These are phyloP conservation scores for Torymus texanus DNA, from an alignment of 2,888 invertebrate genomes.

Conservation along the genomic window DNA sequence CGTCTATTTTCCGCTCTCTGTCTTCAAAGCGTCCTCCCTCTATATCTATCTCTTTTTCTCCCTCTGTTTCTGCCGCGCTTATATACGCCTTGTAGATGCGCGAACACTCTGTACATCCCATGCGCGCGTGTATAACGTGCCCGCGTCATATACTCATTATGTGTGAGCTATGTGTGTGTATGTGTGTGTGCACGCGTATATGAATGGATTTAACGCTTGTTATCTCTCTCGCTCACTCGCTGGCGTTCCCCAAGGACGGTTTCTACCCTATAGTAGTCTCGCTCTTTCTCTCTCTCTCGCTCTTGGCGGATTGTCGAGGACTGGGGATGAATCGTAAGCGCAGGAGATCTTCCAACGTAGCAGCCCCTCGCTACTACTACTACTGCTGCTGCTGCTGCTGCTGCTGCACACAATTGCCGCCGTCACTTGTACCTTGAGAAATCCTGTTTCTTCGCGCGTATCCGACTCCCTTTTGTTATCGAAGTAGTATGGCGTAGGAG, in stretches of 20 bases:
- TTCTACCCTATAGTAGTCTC: background rate
- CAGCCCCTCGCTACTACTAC: background rate
- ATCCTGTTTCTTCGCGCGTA: slow-evolving; percentile 27
- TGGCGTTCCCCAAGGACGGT: slow-evolving; percentile 17
- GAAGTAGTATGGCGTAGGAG: background rate
- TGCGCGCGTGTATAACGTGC: no score
- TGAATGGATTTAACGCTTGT: slow-evolving; percentile 8
- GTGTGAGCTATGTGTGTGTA: background rate
- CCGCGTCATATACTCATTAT: no score
- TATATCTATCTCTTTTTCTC: slow-evolving; percentile 9
- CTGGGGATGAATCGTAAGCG: slow-evolving; percentile 45
- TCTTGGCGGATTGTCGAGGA: slow-evolving; percentile 13
- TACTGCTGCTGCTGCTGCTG: no score
- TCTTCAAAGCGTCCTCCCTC: background rate
- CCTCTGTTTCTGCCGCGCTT: no score
- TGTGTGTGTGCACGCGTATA: background rate
- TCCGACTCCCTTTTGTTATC: background rate
- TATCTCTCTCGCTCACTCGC: slow-evolving; percentile 14
- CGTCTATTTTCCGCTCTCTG: background rate
- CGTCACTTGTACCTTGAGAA: slow-evolving; percentile 32
- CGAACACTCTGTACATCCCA: no score
- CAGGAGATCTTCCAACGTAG: slow-evolving; percentile 20
- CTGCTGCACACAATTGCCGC: slow-evolving; percentile 7
- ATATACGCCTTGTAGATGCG: no score
- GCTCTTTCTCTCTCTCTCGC: slow-evolving; percentile 2